Percentiles rank a stretch among this genome's conserved stretches.
These are phyloP conservation scores for Alces alces DNA, from an alignment of 2,113 vertebrate genomes.

Conservation along the genomic window DNA sequence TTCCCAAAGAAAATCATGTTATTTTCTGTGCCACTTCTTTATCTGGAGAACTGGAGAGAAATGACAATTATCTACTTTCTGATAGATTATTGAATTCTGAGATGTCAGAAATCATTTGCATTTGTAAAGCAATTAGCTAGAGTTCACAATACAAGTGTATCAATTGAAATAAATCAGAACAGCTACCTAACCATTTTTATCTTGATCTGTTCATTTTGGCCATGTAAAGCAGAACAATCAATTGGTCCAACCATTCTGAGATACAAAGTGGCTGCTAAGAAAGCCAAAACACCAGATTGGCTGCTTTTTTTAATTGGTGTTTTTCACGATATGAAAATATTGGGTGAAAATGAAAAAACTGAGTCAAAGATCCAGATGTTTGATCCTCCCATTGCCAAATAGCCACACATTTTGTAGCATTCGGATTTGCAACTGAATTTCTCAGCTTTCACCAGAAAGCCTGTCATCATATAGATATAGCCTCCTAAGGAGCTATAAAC, in stretches of 20 bases:
- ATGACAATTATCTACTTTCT: not conserved
- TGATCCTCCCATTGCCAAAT: conserved; percentile 61
- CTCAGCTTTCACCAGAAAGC: conserved; percentile 70
- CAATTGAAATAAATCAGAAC: conserved; percentile 16
- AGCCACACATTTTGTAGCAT: conserved; percentile 66
- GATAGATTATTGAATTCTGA: not conserved
- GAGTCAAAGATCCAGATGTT: conserved; percentile 75
- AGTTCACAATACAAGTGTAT: conserved; percentile 10
- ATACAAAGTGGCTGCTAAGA: conserved; percentile 66
- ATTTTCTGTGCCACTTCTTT: not conserved
- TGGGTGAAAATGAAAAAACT: conserved; percentile 74
- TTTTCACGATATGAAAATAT: conserved; percentile 73
- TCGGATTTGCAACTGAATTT: conserved; percentile 63
- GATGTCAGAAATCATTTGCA: conserved; percentile 16
- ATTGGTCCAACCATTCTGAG: conserved; percentile 71
- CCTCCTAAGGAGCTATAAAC: conserved; percentile 54
- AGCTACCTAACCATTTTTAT: conserved; percentile 60
- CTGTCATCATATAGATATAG: conserved; percentile 65
- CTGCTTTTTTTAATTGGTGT: conserved; percentile 70
- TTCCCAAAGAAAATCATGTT: not conserved
- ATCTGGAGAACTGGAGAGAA: not conserved
- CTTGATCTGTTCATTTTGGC: conserved; percentile 62
- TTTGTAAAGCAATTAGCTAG: not conserved
- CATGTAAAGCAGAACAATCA: conserved; percentile 58
- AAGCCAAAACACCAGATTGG: conserved; percentile 73